Base-by-base conservation (phyloP, 1,140 invertebrate genomes). In the Drosophila pruinosa region DNA sequence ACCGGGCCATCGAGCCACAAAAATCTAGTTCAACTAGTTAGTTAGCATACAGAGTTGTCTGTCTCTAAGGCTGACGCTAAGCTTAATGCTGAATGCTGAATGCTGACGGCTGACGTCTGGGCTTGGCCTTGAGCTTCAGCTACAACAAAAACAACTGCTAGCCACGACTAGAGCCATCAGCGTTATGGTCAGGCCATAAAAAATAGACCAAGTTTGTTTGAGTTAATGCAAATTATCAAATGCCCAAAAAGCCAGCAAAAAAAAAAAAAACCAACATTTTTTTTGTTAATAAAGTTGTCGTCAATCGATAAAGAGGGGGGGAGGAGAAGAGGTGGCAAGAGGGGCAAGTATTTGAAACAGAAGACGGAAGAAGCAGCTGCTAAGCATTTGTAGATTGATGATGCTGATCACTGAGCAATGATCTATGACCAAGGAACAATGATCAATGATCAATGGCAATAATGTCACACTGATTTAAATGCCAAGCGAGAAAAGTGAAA, bases 381-480 rank as follows among this genome's bases (percentile, higher is more conserved):
- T 12, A 15, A 47, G 36, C 50, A 65, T 63, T 24, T 58, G 17
- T n/a, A 24, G 34, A 28, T n/a, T 43, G 41, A 43, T 41, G 53
- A 58, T 52, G 26, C 39, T 48, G 48, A 65, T 67, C 48, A 50
- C 22, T 78, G 69, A 78, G 56, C 62, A 73, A 59, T 69, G 75
- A 74, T 70, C 36, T 28, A 39, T 69, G 56, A 43, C 47, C 36
- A 52, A 15, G 41, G 36, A 53, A 41, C 34, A 58, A 58, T 19
- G 22, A 17, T 39, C 59, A 14, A 6, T 58, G 57, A 62, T 59
- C 24, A 31, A 38, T 50, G 64, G 72, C 65, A 72, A 75, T 78
- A 88, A 86, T 86, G 78, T 88, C 82, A 86, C 75, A 88, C 74
- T 88, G 82, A n/a, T n/a, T 67, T 86, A 88, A 88, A 67, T 67